These are phyloP conservation scores for Anoura caudifer DNA, from an alignment of 2,113 vertebrate genomes.

Conservation along the genomic window DNA sequence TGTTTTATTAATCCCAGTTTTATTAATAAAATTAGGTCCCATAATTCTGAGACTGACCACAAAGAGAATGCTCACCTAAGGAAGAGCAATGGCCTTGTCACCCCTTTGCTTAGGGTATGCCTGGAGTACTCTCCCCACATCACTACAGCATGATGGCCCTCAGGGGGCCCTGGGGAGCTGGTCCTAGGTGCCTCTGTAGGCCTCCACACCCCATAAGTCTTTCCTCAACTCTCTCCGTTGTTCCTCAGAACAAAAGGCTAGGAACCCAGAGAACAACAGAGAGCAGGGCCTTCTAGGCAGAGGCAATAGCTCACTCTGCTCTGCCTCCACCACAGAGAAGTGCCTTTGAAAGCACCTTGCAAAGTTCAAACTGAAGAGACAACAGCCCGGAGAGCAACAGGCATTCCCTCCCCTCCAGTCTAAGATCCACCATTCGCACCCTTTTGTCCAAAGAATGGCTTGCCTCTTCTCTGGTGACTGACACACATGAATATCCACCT, in stretches of 20 bases:
- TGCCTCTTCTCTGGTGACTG: neutral
- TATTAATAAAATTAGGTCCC: neutral
- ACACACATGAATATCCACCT: neutral
- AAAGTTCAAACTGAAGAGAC: neutral
- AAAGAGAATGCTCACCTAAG: neutral
- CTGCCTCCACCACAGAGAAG: neutral
- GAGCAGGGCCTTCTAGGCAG: neutral
- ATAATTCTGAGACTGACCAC: neutral
- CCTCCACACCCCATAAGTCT: neutral
- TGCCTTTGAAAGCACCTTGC: neutral
- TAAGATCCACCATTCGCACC: too few species aligned
- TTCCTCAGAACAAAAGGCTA: neutral
- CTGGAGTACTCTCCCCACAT: accelerated
- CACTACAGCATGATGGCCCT: neutral
- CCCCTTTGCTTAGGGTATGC: neutral
- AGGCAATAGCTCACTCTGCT: neutral
- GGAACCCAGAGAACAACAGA: neutral
- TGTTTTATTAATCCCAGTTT: neutral
- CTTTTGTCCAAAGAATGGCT: neutral
- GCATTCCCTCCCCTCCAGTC: accelerated
- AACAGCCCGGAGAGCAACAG: neutral
- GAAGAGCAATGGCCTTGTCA: neutral
- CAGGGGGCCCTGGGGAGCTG: neutral
- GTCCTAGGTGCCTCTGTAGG: neutral
- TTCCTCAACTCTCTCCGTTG: neutral